A percentile compares a stretch with the other conserved stretches of the same genome.
These are phyloP conservation scores for Plebejus argus DNA, from an alignment of 2,888 invertebrate species.

Conservation along the genomic window DNA sequence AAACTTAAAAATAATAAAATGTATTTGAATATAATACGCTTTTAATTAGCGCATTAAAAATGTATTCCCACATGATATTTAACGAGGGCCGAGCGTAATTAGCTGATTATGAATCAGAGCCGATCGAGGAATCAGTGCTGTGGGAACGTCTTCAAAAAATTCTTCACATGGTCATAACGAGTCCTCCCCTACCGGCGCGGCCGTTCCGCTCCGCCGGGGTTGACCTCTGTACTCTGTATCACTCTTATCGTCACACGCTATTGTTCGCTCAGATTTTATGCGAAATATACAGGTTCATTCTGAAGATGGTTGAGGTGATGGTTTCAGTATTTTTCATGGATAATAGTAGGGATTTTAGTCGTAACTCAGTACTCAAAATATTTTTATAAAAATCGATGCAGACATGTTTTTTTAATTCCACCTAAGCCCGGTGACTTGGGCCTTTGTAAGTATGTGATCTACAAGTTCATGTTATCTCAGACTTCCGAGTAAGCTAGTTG, in stretches of 20 bases:
- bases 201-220: conserved; percentile 69
- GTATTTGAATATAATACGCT: conserved; percentile 30
- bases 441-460: no score
- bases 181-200: conserved; percentile 73
- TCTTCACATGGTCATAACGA: conserved; percentile 75
- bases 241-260: conserved; percentile 69
- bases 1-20: conserved; percentile 33
- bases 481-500: no score
- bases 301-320: neutral
- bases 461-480: no score
- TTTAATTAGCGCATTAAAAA: conserved; percentile 36
- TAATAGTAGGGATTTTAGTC: neutral
- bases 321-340: neutral
- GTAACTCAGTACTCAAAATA: no score
- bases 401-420: no score
- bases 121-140: conserved; percentile 75
- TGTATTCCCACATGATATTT: conserved; percentile 39
- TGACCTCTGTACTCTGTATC: conserved; percentile 77
- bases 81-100: conserved; percentile 58
- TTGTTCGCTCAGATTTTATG: conserved; percentile 68
- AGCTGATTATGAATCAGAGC: conserved; percentile 74
- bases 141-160: conserved; percentile 77
- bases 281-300: neutral
- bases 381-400: no score
- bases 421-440: no score